Evolutionary conservation across 2,888 invertebrate genomes (phyloP).

Genomic region (Pterostichus niger): DNA sequence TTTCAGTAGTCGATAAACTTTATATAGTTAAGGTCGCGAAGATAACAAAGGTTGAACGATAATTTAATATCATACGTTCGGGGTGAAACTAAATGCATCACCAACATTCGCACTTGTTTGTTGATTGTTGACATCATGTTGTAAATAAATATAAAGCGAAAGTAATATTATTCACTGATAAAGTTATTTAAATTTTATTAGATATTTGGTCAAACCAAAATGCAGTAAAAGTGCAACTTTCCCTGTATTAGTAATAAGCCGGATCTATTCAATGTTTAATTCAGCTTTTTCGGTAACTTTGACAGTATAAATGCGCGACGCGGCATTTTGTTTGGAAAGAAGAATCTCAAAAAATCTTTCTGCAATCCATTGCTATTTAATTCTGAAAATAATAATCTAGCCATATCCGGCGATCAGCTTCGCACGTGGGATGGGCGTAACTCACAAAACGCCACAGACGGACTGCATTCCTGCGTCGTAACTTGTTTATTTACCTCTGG

Average conservation of each 20-base stretch:
- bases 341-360: not conserved
- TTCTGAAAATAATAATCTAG: not conserved
- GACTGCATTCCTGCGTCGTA: constrained; percentile 33
- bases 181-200: too few relatives aligned
- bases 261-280: too few relatives aligned
- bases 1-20: constrained; percentile 45
- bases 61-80: constrained; percentile 30
- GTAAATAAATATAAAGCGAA: constrained; percentile 31
- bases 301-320: too few relatives aligned
- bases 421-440: constrained; percentile 57
- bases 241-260: too few relatives aligned
- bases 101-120: constrained; percentile 10
- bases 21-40: constrained; percentile 38
- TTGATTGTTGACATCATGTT: constrained; percentile 7
- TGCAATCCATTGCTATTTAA: not conserved
- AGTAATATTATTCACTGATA: not conserved
- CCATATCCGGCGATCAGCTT: not conserved
- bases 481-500: constrained; percentile 12
- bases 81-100: not conserved
- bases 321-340: too few relatives aligned
- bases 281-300: too few relatives aligned
- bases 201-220: too few relatives aligned
- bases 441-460: constrained; percentile 32
- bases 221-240: too few relatives aligned
- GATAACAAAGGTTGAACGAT: constrained; percentile 35